phyloP scores from a whole-genome alignment of 2,888 invertebrate species.

The Drosophila engyochracea region DNA sequence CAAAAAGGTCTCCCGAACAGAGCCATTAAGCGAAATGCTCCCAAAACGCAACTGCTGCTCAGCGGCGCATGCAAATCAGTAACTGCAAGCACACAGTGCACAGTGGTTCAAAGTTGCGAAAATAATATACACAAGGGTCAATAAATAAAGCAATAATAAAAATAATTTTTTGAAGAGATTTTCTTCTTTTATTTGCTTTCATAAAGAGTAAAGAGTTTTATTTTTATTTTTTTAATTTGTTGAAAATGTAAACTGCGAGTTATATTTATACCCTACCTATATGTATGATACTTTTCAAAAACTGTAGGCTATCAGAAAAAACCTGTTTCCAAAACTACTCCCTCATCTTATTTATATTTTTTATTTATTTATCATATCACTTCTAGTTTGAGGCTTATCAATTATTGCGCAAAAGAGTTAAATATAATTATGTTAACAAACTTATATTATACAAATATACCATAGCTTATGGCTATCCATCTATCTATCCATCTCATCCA shows the following conservation, averaged over 20 bases:
- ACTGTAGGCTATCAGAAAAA: not conserved
- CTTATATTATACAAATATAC: not conserved
- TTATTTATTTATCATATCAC: not conserved
- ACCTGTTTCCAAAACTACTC: not conserved
- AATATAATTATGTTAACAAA: not conserved
- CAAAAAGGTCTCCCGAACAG: conserved; percentile 45
- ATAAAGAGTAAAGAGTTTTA: not conserved
- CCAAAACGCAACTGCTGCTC: conserved; percentile 49
- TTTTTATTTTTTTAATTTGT: not conserved
- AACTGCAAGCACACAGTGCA: conserved; percentile 14
- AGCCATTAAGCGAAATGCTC: conserved; percentile 64
- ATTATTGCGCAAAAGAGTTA: not conserved
- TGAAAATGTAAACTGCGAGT: not conserved
- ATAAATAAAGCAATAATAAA: not conserved
- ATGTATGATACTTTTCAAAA: not conserved
- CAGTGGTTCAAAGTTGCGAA: conserved; percentile 30
- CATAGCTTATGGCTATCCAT: not conserved
- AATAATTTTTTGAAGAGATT: not conserved
- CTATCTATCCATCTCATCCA: not conserved
- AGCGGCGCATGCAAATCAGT: conserved; percentile 62
- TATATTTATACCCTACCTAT: too few species aligned
- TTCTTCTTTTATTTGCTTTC: not conserved
- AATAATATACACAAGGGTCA: not conserved
- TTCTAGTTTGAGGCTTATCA: not conserved
- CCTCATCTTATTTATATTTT: not conserved